Evolutionary conservation across 2,888 invertebrate genomes (phyloP).

Genomic region (Cremastinae sp.): DNA sequence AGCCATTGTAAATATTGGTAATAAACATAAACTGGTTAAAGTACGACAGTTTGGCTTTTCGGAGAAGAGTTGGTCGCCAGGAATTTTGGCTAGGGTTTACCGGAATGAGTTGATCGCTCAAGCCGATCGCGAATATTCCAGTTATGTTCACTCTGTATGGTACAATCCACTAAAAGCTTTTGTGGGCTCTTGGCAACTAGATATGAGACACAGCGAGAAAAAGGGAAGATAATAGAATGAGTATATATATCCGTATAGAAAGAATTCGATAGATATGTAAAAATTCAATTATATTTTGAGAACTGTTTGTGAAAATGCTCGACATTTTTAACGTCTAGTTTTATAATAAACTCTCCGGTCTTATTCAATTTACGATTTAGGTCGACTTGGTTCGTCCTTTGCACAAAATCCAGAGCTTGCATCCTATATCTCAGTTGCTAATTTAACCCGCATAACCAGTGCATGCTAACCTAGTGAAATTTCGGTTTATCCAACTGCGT

Average conservation of each 20-base stretch:
- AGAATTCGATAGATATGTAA: too few species aligned
- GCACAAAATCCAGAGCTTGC: background rate
- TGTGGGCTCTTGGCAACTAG: background rate
- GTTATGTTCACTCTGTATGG: background rate
- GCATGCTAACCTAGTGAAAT: slow-evolving; percentile 37
- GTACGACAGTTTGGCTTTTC: slow-evolving; percentile 15
- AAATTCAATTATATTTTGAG: too few species aligned
- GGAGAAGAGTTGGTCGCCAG: slow-evolving; percentile 7
- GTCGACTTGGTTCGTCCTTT: background rate
- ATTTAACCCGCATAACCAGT: slow-evolving; percentile 10
- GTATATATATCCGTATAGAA: too few species aligned
- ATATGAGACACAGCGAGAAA: background rate
- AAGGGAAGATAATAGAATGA: background rate
- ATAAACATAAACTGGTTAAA: slow-evolving; percentile 6
- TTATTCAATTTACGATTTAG: too few species aligned
- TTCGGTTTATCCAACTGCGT: slow-evolving; percentile 32
- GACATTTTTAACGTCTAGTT: too few species aligned
- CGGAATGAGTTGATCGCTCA: slow-evolving; percentile 31
- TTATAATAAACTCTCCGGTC: too few species aligned
- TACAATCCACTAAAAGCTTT: background rate
- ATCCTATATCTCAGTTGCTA: slow-evolving; percentile 1
- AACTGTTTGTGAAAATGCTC: too few species aligned
- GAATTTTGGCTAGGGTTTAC: slow-evolving; percentile 9
- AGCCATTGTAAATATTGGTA: background rate
- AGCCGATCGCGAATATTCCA: slow-evolving; percentile 8